Base-by-base conservation (phyloP, 2,888 invertebrate genomes). In the Hetaerina titia region DNA sequence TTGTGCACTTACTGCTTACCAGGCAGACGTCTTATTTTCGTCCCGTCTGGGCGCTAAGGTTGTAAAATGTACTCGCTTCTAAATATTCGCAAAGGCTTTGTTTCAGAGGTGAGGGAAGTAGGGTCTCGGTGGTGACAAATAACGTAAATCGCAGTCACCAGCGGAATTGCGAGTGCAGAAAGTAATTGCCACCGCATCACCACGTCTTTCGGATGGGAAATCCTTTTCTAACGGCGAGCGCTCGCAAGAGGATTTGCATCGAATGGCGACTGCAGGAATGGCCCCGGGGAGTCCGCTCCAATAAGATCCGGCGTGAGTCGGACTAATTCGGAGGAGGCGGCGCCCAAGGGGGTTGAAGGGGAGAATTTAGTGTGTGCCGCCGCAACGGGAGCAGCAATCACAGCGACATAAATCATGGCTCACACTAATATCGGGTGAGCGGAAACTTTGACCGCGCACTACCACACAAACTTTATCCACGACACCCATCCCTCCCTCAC, bases 361-460 rank as follows among this genome's bases (percentile, higher is more conserved):
- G 81, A 81, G 81, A 81, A 31, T 81, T 81, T 81, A 81, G 31
- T 81, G 31, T 31, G 11, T n/a, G 22, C 19, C 88, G 57, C 88
- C 8, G 45, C 63, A 64, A 90, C 90, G 31, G 92, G 92, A 92
- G 92, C 92, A 31, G 90, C 92, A 92, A 92, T 92, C 69, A 92
- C 92, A 22, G 56, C 92, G 69, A 57, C 92, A 92, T 92, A 92
- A 92, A 92, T 92, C 92, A 64, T 92, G 45, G 45, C 56, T 45
- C 17, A 19, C 90, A 45, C 45, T 45, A 45, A 4, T 45, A 45
- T 45, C 45, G 4, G 19, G 64, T 45, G 31, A 45, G 45, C 90
- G 56, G 22, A 89, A 56, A 92, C 56, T 69, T 69, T 56, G 22
- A 45, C 69, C 64, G 45, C 31, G 64, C 74, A n/a, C 64, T 69